Evolutionary conservation across 2,797 vertebrate species (phyloP).

Genomic region (Psittacula echo): DNA sequence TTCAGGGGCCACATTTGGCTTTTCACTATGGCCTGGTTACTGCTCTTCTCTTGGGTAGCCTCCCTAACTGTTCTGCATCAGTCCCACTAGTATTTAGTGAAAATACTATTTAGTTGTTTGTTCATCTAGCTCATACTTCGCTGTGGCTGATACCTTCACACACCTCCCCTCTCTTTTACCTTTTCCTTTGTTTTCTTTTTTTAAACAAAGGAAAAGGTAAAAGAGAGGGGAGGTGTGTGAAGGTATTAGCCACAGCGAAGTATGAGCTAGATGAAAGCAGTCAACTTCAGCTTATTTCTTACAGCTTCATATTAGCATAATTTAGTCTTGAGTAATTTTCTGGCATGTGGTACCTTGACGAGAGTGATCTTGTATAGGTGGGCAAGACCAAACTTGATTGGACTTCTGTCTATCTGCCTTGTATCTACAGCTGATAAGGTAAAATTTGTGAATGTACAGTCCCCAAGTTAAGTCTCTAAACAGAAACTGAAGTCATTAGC

Average conservation of each 20-base stretch:
- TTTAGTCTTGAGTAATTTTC: neutral
- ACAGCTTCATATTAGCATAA: neutral
- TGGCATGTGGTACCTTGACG: neutral
- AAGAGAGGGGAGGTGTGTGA: too few species aligned
- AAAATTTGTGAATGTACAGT: neutral
- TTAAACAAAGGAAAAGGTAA: too few species aligned
- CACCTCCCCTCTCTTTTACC: neutral
- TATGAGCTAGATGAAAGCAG: neutral
- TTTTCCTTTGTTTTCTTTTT: neutral
- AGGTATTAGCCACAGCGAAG: neutral
- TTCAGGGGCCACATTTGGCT: neutral
- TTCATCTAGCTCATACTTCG: neutral
- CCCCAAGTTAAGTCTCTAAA: neutral
- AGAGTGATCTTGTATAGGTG: neutral
- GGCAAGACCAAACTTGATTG: neutral
- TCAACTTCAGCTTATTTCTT: neutral
- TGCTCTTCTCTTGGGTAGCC: neutral
- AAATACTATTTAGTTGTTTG: neutral
- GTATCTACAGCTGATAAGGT: neutral
- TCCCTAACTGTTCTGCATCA: neutral
- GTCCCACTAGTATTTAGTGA: neutral
- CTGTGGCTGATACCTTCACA: neutral
- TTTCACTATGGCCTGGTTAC: neutral
- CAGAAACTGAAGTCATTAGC: neutral
- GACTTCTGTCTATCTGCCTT: neutral